Evolutionary conservation across 2,888 invertebrate genomes (phyloP), one percentile per base, ranked within the genome.

Genomic region (Pegoplata infirma): DNA sequence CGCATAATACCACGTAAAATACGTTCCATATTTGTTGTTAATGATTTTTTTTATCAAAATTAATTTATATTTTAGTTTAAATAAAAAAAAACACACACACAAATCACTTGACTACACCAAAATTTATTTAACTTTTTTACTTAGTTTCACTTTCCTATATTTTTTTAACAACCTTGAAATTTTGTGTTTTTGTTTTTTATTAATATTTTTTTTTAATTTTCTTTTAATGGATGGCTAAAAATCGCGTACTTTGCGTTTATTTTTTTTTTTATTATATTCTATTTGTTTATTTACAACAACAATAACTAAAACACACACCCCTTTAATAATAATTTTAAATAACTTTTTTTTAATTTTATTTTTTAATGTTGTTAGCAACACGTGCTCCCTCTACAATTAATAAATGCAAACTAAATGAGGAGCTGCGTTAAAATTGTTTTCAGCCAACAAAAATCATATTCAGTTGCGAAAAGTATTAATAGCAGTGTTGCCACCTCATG

Each of bases 1-100:
- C 94, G 93, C 93, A 98, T 96, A 67, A 98, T 95, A 63, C 98
- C 98, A 87, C 94, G 93, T 82, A 98, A 90, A 88, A 98, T 95
- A 90, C 95, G 93, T 85, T 97, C 96, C 96, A 97, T 97, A 53
- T 66, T 61, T 21, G 5, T 21, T 12, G 8, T 16, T 53, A 3
- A 7, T 5, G 10, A 16, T 14, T 40, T 32, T n/a, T 46, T 59
- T 14, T 8, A n/a, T 14, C n/a, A 21, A 16, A 8, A 40, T 40
- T 36, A 1, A 6, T 6, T 25, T 25, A n/a, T 25, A 25, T 5
- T 25, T 25, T 25, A 25, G 25, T 25, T 25, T 25, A n/a, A n/a
- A n/a, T n/a, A n/a, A n/a, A n/a, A n/a, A n/a, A n/a, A n/a, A n/a
- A n/a, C n/a, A n/a, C n/a, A n/a, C n/a, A n/a, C n/a, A n/a, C n/a